Percentiles rank a stretch among this genome's conserved stretches.
These are phyloP conservation scores for Rhabdornis inornatus DNA, from an alignment of 2,113 vertebrate genomes.

Conservation along the genomic window DNA sequence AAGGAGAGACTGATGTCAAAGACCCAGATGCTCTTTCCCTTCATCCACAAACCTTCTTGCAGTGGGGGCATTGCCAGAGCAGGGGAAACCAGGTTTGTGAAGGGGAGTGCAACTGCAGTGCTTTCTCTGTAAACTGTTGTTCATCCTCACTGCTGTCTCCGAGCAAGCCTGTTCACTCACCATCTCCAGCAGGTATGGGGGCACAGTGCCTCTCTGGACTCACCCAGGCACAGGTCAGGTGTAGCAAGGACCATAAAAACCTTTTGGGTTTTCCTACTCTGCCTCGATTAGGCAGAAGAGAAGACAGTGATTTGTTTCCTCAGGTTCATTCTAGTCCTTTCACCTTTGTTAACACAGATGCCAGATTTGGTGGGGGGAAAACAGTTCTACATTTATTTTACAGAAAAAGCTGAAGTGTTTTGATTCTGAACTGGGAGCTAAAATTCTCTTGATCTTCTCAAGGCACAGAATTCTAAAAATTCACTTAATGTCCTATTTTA, in stretches of 20 bases:
- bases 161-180: background rate
- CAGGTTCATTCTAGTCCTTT: background rate
- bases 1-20: background rate
- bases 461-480: slow-evolving; percentile 34
- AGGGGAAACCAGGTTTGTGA: background rate
- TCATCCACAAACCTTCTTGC: background rate
- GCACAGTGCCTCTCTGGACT: background rate
- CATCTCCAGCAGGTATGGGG: background rate
- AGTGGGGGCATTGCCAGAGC: background rate
- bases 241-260: background rate
- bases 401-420: background rate
- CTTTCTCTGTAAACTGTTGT: background rate
- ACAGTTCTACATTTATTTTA: background rate
- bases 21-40: background rate
- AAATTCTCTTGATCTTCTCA: slow-evolving; percentile 35
- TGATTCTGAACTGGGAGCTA: background rate
- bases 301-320: background rate
- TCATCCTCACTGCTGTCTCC: background rate
- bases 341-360: background rate
- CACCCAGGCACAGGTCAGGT: background rate
- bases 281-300: background rate
- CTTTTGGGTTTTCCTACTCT: background rate
- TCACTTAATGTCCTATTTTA: background rate
- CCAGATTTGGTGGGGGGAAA: accelerated
- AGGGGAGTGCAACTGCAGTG: background rate